Base-by-base conservation (phyloP, 1,140 invertebrate species). In the Carcinoscorpius rotundicauda region DNA sequence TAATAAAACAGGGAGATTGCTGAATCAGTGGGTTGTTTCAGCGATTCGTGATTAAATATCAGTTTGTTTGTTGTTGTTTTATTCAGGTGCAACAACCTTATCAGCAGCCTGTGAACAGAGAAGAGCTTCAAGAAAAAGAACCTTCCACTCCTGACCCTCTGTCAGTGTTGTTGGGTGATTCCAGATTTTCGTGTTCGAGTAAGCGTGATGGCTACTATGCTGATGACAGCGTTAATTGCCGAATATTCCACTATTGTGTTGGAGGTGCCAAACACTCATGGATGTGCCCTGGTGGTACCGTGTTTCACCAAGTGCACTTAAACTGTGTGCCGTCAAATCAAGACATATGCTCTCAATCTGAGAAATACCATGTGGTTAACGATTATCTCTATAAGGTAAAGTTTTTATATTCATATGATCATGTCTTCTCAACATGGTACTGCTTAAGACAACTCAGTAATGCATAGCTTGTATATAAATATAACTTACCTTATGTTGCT, bases 181-280 rank as follows among this genome's bases (percentile, higher is more conserved):
- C 88, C 63, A 89, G 87, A 75, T 93, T 93, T 76, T 81, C 84
- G 73, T 93, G 91, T 74, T 80, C 81, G 52, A 82, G 82, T 69
- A 87, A 85, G 71, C 87, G 88, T 72, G 89, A 88, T 49, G 90
- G 91, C 11, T 94, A 93, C 78, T 93, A 93, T 74, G 91, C 91
- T 49, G 91, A 94, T 73, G 87, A 91, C 70, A 86, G 87, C 60
- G 82, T 94, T 11, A 84, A 86, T 71, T 94, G 91, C 73, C 89
- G 93, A 76, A 88, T 93, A 1, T 94, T 94, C 83, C 91, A 94
- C 75, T 94, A 93, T 76, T 94, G 91, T 75, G 89, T 93, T 72
- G 90, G 91, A 66, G 88, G 85, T 69, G 87, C 87, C 8, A 88
- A 86, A 71, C 90, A 93, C 74, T 93, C 89, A 1, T 94, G 91